Evolutionary conservation across 2,113 vertebrate species (phyloP).

Genomic region (Oxygymnocypris stewartii): DNA sequence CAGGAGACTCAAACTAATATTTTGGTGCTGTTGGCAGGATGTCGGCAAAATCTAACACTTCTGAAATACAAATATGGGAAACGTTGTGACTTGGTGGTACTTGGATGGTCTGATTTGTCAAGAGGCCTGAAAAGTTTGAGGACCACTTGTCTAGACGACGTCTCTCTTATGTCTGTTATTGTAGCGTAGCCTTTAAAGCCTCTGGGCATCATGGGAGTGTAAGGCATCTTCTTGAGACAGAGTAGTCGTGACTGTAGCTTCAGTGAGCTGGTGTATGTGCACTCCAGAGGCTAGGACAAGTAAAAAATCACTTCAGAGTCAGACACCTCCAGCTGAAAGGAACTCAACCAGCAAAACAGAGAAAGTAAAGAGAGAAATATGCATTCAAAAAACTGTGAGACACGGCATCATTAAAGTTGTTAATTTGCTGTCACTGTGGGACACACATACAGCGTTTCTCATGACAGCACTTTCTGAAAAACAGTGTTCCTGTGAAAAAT

Average conservation of each 20-base stretch:
- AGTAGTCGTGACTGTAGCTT: background rate
- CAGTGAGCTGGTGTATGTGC: background rate
- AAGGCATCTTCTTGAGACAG: background rate
- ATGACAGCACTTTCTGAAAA: background rate
- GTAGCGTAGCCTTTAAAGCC: background rate
- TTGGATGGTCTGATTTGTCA: background rate
- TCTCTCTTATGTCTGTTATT: background rate
- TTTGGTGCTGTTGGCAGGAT: no score
- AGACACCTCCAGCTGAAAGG: background rate
- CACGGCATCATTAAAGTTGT: background rate
- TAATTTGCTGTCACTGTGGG: conserved; percentile 1
- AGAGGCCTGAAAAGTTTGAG: background rate
- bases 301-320: background rate
- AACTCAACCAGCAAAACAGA: background rate
- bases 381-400: background rate
- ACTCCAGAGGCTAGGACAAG: background rate
- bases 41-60: background rate
- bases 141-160: background rate
- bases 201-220: background rate
- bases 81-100: background rate
- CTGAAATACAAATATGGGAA: background rate
- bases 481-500: background rate
- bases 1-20: no score
- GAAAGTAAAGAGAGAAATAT: background rate
- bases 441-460: background rate